phyloP scores from a whole-genome alignment of 2,888 invertebrate species.

The Blera fallax region DNA sequence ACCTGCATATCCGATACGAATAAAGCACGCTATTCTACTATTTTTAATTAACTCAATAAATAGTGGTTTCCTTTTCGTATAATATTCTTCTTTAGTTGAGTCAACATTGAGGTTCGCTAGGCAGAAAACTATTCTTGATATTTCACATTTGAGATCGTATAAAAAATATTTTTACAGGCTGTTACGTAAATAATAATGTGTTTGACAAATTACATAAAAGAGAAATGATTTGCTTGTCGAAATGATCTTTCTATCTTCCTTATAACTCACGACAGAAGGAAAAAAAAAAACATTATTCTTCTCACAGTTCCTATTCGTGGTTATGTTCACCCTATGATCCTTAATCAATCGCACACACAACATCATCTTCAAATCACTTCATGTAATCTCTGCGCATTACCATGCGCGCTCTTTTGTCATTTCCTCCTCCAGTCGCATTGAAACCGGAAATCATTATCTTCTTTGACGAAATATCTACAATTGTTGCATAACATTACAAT shows the following conservation, averaged over 20 bases:
- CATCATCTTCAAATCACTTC: conserved; percentile 35
- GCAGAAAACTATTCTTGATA: too few relatives aligned
- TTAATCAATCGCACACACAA: conserved; percentile 26
- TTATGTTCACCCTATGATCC: conserved; percentile 37
- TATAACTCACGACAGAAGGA: background rate
- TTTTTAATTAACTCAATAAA: too few relatives aligned
- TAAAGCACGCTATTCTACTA: too few relatives aligned
- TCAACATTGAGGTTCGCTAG: too few relatives aligned
- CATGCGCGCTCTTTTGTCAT: conserved; percentile 35
- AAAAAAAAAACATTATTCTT: background rate
- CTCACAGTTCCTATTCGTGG: conserved; percentile 10
- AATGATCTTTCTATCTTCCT: background rate
- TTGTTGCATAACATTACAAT: conserved; percentile 62
- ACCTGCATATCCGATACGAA: too few relatives aligned
- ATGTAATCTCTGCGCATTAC: conserved; percentile 50
- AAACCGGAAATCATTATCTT: conserved; percentile 62
- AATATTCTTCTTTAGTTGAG: too few relatives aligned
- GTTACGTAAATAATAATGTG: background rate
- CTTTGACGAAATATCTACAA: conserved; percentile 55
- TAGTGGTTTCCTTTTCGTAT: too few relatives aligned
- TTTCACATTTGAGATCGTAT: too few relatives aligned
- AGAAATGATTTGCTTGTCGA: background rate
- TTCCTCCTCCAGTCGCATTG: conserved; percentile 31
- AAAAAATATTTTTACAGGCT: too few relatives aligned
- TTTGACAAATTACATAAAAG: background rate